phyloP scores from a whole-genome alignment of 2,888 invertebrate genomes.

The Punctoribates punctum region DNA sequence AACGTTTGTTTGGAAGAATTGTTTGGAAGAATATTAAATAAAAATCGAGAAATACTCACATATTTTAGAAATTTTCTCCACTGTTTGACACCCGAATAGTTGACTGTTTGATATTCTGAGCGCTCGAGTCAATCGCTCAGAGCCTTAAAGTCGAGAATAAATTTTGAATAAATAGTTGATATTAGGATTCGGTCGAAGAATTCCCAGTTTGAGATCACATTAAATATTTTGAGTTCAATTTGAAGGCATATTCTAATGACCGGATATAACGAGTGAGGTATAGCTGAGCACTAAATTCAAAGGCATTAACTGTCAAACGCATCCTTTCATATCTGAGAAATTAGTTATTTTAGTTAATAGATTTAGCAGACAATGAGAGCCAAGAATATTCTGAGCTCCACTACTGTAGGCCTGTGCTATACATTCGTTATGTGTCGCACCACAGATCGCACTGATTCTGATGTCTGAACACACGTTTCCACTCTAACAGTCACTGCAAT shows the following conservation, averaged over 20 bases:
- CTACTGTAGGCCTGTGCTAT: background rate
- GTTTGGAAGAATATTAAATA: no score
- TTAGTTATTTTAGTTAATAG: slow-evolving; percentile 6
- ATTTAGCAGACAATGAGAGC: background rate
- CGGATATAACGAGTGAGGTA: slow-evolving; percentile 1
- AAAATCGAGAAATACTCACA: no score
- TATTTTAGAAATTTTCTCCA: no score
- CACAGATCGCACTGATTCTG: background rate
- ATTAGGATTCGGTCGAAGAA: background rate
- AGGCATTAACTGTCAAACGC: background rate
- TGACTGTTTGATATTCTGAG: background rate
- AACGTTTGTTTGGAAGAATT: no score
- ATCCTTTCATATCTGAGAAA: slow-evolving; percentile 2
- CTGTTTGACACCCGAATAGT: background rate
- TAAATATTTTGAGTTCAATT: background rate
- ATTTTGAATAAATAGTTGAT: background rate
- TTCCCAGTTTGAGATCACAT: background rate
- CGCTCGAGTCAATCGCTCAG: no score
- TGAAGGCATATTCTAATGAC: slow-evolving; percentile 9
- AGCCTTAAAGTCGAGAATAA: background rate
- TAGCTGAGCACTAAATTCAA: background rate
- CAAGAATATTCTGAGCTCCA: background rate
- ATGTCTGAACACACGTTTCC: background rate
- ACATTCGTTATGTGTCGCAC: background rate
- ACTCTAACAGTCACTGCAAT: background rate